Evolutionary conservation across 2,797 vertebrate genomes (phyloP).

Genomic region (Adelosebastes latens): DNA sequence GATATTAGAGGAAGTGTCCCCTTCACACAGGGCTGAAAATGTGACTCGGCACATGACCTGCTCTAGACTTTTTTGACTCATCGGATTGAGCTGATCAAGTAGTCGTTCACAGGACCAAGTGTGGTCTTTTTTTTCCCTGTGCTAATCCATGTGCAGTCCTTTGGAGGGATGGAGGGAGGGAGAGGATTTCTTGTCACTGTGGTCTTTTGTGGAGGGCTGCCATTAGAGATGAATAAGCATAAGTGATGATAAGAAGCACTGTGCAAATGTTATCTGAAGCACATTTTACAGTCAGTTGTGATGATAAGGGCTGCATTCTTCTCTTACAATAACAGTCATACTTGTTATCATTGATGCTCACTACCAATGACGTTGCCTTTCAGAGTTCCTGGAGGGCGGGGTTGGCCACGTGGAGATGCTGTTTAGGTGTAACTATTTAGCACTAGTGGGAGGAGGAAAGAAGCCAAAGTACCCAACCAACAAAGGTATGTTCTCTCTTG

Average conservation of each 20-base stretch:
- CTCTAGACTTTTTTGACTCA: constrained; percentile 9
- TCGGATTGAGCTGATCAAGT: neutral
- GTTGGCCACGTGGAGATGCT: constrained; percentile 98
- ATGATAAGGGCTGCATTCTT: neutral
- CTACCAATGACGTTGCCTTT: constrained; percentile 32
- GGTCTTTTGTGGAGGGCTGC: neutral
- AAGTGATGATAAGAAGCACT: neutral
- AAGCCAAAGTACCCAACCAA: constrained; percentile 99
- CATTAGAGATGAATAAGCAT: constrained; percentile 11
- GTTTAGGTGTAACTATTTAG: constrained; percentile 98
- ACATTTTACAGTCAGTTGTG: neutral
- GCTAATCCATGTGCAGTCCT: neutral
- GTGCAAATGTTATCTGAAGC: neutral
- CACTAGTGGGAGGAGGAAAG: constrained; percentile 96
- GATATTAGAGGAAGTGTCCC: constrained; percentile 46
- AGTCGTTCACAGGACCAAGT: neutral
- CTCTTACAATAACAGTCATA: neutral
- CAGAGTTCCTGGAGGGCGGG: constrained; percentile 98
- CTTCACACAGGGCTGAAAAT: constrained; percentile 10
- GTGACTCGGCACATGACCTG: constrained; percentile 47
- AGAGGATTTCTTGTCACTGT: neutral
- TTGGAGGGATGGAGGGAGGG: neutral
- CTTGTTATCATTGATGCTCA: neutral
- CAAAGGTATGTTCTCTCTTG: constrained; percentile 87
- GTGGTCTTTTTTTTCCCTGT: neutral